phyloP scores from a whole-genome alignment of 2,888 invertebrate species.

The Harpalus rufipes region DNA sequence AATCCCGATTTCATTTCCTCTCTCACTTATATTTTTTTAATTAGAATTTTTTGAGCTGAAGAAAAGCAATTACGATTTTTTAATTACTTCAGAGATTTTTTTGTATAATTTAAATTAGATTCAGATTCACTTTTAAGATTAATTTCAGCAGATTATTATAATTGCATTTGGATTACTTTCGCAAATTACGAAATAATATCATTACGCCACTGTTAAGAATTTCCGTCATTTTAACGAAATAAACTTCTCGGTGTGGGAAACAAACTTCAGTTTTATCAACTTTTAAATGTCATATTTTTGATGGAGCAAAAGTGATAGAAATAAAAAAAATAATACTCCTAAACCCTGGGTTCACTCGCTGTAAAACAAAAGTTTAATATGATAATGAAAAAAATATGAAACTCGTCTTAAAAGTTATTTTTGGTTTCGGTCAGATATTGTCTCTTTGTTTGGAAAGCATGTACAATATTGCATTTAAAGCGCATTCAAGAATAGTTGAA shows the following conservation, averaged over 20 bases:
- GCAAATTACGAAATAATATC: conserved; percentile 33
- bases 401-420: neutral
- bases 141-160: conserved; percentile 44
- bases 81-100: conserved; percentile 44
- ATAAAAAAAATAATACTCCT: neutral
- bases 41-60: conserved; percentile 46
- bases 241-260: neutral
- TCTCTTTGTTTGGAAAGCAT: neutral
- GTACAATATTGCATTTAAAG: neutral
- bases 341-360: neutral
- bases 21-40: conserved; percentile 37
- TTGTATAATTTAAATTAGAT: conserved; percentile 51
- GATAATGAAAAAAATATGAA: neutral
- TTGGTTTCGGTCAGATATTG: neutral
- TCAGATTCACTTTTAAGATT: conserved; percentile 48
- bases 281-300: neutral
- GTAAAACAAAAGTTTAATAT: neutral
- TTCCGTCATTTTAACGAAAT: neutral
- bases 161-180: conserved; percentile 39
- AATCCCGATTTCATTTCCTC: conserved; percentile 36
- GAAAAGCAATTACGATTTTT: conserved; percentile 52
- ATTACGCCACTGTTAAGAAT: conserved; percentile 20
- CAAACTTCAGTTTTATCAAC: neutral
- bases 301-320: neutral
- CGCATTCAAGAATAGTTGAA: conserved; percentile 2